Conservation (phyloP, 1,140 invertebrate species). For the Drosophila baimaii region DNA sequence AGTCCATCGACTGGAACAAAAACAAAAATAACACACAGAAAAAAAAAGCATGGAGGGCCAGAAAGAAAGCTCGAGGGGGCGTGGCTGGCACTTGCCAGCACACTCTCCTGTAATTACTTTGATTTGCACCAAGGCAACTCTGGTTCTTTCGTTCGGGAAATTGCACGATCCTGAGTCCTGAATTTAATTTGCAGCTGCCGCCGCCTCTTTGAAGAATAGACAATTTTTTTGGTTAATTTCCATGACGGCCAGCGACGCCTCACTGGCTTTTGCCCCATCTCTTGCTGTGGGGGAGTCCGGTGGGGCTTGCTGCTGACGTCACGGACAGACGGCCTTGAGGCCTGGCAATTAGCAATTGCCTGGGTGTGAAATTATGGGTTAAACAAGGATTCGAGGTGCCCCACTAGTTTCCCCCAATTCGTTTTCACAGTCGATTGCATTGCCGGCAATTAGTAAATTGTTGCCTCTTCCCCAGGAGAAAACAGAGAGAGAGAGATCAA, state of each 20-base stretch:
- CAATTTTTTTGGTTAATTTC: conserved; percentile 44
- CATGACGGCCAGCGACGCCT: conserved; percentile 19
- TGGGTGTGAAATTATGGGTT: conserved; percentile 71
- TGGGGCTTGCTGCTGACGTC: conserved; percentile 54
- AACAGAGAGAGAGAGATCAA: too few species aligned
- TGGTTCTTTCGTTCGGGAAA: conserved; percentile 9
- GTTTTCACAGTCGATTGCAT: conserved; percentile 46
- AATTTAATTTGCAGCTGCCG: conserved; percentile 36
- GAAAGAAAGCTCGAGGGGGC: conserved; percentile 28
- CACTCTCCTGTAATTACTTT: conserved; percentile 72
- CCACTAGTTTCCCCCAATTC: conserved; percentile 3
- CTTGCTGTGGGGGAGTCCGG: background rate
- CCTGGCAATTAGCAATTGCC: conserved; percentile 61
- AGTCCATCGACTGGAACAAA: background rate
- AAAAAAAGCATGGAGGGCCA: background rate
- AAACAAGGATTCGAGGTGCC: conserved; percentile 8
- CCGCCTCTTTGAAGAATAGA: conserved; percentile 13
- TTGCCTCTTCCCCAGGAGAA: background rate
- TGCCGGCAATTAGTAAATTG: conserved; percentile 46
- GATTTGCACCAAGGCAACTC: conserved; percentile 54
- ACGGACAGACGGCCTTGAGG: conserved; percentile 57
- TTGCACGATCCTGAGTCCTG: conserved; percentile 22
- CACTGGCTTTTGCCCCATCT: background rate
- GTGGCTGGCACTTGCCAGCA: conserved; percentile 48
- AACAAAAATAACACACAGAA: too few species aligned